Base-by-base conservation (phyloP, 2,888 invertebrate genomes). In the Salticus scenicus region DNA sequence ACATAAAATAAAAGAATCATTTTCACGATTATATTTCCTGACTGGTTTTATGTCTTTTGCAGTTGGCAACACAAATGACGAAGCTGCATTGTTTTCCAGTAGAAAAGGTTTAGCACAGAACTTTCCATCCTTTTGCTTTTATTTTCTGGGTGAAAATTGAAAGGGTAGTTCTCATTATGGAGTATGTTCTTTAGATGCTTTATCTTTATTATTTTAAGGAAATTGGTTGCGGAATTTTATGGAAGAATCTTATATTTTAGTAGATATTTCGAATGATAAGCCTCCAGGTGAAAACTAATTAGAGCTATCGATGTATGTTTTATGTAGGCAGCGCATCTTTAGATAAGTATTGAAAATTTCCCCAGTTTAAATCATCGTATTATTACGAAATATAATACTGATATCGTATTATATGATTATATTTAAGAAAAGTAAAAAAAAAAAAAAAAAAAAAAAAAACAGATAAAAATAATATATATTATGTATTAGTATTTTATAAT, bases 11-110 rank as follows among this genome's bases (percentile, higher is more conserved):
- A 81, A 67, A 74, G 69, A 81, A 75, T 70, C 41, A 74, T 81
- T 80, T 81, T 81, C 69, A 41, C 81, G 70, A 81, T 81, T 74
- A 74, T 75, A 74, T 75, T 81, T 81, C 75, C 75, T 74, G 74
- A 67, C 47, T 51, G 41, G 80, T 80, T 80, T 80, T 80, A 80
- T 80, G 80, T 73, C 73, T 80, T 66, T 63, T 66, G 66, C 73
- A 63, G 73, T 73, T 73, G 73, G 73, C 80, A 80, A 80, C 73
- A 57, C 31, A n/a, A 47, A 31, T 30, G 47, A 66, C 64, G 66
- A 24, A 57, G 24, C 24, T 24, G 57, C 57, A 17, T 57, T 57
- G 57, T 57, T 10, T 24, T 57, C 57, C 1, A 20, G 42, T 57
- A 57, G 2, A n/a, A 57, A 12, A 17, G 24, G 12, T 57, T 24